phyloP scores from a whole-genome alignment of 2,888 invertebrate species.

The Synanthedon myopaeformis region DNA sequence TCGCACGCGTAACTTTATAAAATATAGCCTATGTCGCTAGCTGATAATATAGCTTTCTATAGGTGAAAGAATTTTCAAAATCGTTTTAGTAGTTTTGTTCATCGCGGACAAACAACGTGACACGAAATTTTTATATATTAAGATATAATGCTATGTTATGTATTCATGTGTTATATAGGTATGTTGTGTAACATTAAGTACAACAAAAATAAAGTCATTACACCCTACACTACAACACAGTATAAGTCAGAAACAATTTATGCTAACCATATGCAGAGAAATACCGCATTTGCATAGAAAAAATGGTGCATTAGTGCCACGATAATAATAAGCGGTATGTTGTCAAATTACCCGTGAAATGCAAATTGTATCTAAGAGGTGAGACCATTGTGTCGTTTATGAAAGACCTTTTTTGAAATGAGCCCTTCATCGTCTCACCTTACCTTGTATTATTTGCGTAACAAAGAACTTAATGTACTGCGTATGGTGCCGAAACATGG shows the following conservation, averaged over 20 bases:
- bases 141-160: too few species aligned
- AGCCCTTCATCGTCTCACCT: conserved; percentile 7
- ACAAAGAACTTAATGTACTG: not conserved
- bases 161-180: too few species aligned
- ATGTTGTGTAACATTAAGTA: not conserved
- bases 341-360: conserved; percentile 14
- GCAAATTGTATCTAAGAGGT: conserved; percentile 22
- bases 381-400: conserved; percentile 25
- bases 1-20: too few species aligned
- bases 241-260: not conserved
- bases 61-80: too few species aligned
- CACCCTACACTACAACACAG: not conserved
- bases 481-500: too few species aligned
- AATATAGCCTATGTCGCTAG: too few species aligned
- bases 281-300: not conserved
- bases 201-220: not conserved
- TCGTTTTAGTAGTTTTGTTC: too few species aligned
- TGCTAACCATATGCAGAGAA: not conserved
- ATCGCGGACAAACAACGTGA: too few species aligned
- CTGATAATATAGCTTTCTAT: too few species aligned
- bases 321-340: not conserved
- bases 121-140: too few species aligned
- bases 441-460: conserved; percentile 13
- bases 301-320: not conserved
- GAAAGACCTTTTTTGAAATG: conserved; percentile 22